Evolutionary conservation across 2,888 invertebrate genomes (phyloP).

Genomic region (Caenorhabditis sinica): DNA sequence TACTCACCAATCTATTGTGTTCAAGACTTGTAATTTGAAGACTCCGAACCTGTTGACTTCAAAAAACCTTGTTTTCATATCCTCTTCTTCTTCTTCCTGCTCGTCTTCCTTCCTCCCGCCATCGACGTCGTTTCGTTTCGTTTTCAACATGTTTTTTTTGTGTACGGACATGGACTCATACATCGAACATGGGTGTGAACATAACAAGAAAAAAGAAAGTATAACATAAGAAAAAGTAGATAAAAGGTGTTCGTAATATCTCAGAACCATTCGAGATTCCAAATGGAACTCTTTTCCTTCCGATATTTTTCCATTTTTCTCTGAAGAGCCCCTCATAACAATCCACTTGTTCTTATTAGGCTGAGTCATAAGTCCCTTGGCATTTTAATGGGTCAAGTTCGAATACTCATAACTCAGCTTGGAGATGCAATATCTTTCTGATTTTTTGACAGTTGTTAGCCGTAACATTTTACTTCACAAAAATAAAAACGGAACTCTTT

Average conservation of each 20-base stretch:
- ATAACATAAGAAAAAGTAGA: background rate
- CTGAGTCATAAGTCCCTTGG: no score
- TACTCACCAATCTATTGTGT: conserved; percentile 10
- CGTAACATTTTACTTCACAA: no score
- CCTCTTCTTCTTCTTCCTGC: conserved; percentile 21
- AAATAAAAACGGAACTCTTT: no score
- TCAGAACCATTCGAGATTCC: conserved; percentile 32
- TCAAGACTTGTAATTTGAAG: conserved; percentile 25
- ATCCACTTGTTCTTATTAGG: conserved; percentile 49
- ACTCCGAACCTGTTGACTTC: conserved; percentile 58
- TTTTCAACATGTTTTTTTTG: conserved; percentile 41
- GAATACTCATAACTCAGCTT: no score
- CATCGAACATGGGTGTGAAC: conserved; percentile 20
- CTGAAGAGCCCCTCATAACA: conserved; percentile 49
- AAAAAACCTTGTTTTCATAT: conserved; percentile 55
- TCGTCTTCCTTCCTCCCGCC: conserved; percentile 30
- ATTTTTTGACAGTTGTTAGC: no score
- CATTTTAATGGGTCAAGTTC: no score
- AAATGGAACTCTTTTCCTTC: conserved; percentile 19
- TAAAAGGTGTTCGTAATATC: conserved; percentile 23
- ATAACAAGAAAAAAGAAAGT: conserved; percentile 3
- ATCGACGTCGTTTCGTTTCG: conserved; percentile 38
- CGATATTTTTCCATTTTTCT: background rate
- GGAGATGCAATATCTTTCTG: no score
- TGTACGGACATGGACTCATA: conserved; percentile 12